Evolutionary conservation across 1,140 invertebrate species (phyloP), one percentile per base, ranked within the genome.

Genomic region (Hermetia illucens): DNA sequence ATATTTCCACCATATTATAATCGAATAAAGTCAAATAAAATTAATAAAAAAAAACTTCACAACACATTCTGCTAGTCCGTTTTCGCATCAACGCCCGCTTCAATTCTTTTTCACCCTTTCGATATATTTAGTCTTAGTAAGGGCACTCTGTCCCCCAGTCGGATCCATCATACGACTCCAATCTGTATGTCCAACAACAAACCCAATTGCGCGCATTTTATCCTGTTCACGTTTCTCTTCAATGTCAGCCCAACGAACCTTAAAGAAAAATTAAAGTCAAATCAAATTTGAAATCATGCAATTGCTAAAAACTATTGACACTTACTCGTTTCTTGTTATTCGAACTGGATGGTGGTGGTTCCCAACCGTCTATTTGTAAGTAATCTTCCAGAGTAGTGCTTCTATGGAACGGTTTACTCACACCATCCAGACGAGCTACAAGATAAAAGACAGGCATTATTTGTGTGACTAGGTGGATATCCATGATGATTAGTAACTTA

Each of bases 191-290:
- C 91, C 91, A 30, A 96, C 85, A 22, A 95, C 87, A 64, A 96
- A 96, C 12, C 91, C 91, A 34, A 95, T 79, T 10, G 86, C 86
- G 18, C 88, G 75, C 72, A 90, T 82, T 63, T 88, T 85, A 52
- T 87, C 79, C 63, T 93, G 89, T 46, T 83, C 63, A 46, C 82
- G 82, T 49, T 79, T 72, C 63, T 94, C 90, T 69, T 94, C 91
- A 48, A 96, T 71, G 65, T 96, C 91, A n/a, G 91, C 91, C 91
- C 91, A 96, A 40, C 90, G 76, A 43, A 96, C 90, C 90, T 94
- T 58, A 44, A 62, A 57, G 44, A 40, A 38, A 9, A 38, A 4
- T 29, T 27, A 27, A 27, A 27, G 24, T 13, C 5, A 40, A 36
- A 20, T 12, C 27, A n/a, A 22, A 13, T 9, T 2, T 33, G 10